Evolutionary conservation across 1,140 invertebrate genomes (phyloP), one percentile per base, ranked within the genome.

Genomic region (Sarcophaga bullata): DNA sequence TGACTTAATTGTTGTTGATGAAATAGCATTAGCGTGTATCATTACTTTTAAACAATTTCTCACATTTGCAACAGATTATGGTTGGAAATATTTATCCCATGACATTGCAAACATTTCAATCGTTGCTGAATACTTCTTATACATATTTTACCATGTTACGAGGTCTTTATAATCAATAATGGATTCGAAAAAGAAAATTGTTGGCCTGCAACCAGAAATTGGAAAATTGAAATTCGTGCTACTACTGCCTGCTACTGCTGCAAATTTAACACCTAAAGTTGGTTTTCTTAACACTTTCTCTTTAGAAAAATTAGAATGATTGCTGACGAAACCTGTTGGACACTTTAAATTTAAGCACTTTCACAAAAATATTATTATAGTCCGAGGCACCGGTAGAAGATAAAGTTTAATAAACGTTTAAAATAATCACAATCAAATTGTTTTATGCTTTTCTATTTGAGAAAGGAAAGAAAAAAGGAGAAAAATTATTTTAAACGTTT

Each of bases 81-180:
- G 84, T 86, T 81, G 88, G 86, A 80, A 86, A 88, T 84, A 82
- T 88, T 85, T 88, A 88, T 85, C 87, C 88, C 85, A 89, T 90
- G 88, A 88, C 88, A 84, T 86, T 90, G 86, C 86, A 86, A 83
- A 88, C 86, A 84, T 90, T 90, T 86, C 88, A 88, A 85, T 88
- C 86, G 83, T 84, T 90, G 83, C 73, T 90, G 83, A 90, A 89
- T 86, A 84, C 85, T 78, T 88, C 88, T 80, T 90, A 89, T 85
- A 87, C 88, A 73, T 89, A 88, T 85, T 90, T 90, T 84, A 88
- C 88, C 81, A 85, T 89, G 85, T 73, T 90, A 85, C 84, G 86
- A 83, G 87, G 87, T 84, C 84, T 88, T 80, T 76, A 83, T 52
- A 83, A 68, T 47, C 50, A 83, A 80, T 82, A 52, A 52, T 17